phyloP scores from a whole-genome alignment of 1,140 invertebrate genomes.

The Aphis gossypii region DNA sequence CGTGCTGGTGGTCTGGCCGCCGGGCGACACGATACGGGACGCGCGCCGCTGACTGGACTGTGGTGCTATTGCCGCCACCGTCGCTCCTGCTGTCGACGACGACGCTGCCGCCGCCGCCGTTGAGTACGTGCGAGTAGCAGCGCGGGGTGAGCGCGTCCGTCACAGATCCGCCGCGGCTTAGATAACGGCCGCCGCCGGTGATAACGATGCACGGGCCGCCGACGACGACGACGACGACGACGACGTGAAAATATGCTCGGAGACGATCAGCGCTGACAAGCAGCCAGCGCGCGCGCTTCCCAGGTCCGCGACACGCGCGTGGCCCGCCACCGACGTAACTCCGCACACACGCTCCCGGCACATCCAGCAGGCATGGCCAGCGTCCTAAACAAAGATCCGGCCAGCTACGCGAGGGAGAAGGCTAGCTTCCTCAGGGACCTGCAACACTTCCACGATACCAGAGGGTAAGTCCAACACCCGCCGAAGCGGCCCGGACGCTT shows the following conservation, averaged over 20 bases:
- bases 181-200: constrained; percentile 50
- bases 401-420: constrained; percentile 71
- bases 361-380: constrained; percentile 68
- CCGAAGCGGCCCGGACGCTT: not conserved
- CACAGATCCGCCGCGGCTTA: constrained; percentile 48
- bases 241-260: constrained; percentile 20
- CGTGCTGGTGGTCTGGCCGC: constrained; percentile 18
- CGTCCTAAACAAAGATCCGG: constrained; percentile 76
- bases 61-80: constrained; percentile 19
- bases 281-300: not conserved
- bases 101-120: not conserved
- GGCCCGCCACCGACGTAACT: constrained; percentile 4
- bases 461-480: constrained; percentile 73
- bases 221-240: constrained; percentile 3
- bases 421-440: constrained; percentile 78
- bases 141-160: constrained; percentile 56
- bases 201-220: constrained; percentile 45
- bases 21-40: constrained; percentile 52
- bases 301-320: not conserved
- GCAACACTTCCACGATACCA: constrained; percentile 81
- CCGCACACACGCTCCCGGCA: not conserved
- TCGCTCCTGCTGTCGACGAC: not conserved
- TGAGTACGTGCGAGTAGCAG: constrained; percentile 20
- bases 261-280: constrained; percentile 43
- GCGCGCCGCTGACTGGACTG: constrained; percentile 53